Evolutionary conservation across 2,888 invertebrate genomes (phyloP), one percentile per base, ranked within the genome.

Genomic region (Branchellion lobata): DNA sequence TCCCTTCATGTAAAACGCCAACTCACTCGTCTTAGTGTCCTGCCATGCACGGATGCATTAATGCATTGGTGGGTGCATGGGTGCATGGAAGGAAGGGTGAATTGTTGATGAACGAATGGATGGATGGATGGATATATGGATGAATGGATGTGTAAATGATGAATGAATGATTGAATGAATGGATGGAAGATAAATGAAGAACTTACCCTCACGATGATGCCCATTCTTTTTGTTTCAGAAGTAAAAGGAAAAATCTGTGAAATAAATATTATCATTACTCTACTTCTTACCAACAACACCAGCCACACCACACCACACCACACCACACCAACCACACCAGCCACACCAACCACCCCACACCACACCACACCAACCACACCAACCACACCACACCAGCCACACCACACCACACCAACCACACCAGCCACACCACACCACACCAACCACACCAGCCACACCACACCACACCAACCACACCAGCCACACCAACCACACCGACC

Each of bases 1-100:
- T 21, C 99, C 99, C 89, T 99, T 99, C 87, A 98, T 90, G 89
- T 95, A 96, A 88, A 98, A 97, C 21, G 92, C 92, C 81, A 99
- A 95, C 86, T 94, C 93, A 31, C 93, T 93, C 0, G 92, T 92
- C 21, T 88, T 87, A 81, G 90, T 90, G 80, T 91, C 96, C 91
- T 57, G 8, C 92, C 85, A 40, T 57, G 47, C 18, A 18, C 18
- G 61, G 21, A 57, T 57, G 61, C 3, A 57, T 57, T 18, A 5
- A 57, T 57, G 61, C 21, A 24, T 57, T 5, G 21, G n/a, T 57
- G 61, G 21, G n/a, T 57, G 61, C 24, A 24, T 57, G 61, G 21
- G n/a, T 57, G 61, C 3, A 24, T 57, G 61, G 3, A 24, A 14
- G 61, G 21, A 24, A 14, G 61, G 21, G n/a, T 57, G 61, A 3